Percentiles rank a stretch among this genome's conserved stretches.
phyloP scores from a whole-genome alignment of 2,797 vertebrate species.

The Lagorchestes hirsutus region DNA sequence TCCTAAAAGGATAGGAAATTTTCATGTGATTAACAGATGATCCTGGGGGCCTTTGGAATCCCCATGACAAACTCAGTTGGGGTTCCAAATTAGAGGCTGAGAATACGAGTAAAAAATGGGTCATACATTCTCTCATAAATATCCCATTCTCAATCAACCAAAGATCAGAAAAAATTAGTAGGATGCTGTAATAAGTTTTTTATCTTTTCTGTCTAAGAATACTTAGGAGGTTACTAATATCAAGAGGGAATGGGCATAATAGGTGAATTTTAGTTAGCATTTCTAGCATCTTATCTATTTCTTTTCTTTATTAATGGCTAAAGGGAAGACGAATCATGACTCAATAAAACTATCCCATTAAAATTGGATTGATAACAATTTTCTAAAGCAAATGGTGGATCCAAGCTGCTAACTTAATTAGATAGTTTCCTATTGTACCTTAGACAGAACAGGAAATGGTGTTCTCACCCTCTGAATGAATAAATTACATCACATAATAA shows the following conservation, averaged over 20 bases:
- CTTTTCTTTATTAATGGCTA: slow-evolving; percentile 54
- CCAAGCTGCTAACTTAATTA: slow-evolving; percentile 49
- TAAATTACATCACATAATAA: slow-evolving; percentile 23
- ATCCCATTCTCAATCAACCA: slow-evolving; percentile 62
- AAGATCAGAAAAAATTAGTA: slow-evolving; percentile 71
- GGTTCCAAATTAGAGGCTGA: slow-evolving; percentile 64
- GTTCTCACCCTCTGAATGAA: slow-evolving; percentile 15
- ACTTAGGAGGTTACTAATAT: slow-evolving; percentile 49
- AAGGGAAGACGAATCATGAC: slow-evolving; percentile 60
- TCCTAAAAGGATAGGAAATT: slow-evolving; percentile 46
- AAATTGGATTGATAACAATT: slow-evolving; percentile 48
- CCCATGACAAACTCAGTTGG: slow-evolving; percentile 66
- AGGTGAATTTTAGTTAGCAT: slow-evolving; percentile 48
- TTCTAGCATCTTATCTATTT: slow-evolving; percentile 56
- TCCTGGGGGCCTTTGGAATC: slow-evolving; percentile 37
- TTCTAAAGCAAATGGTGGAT: slow-evolving; percentile 42
- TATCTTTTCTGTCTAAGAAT: slow-evolving; percentile 67
- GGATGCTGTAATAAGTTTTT: slow-evolving; percentile 44
- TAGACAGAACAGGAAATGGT: not conserved
- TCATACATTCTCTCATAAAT: slow-evolving; percentile 66
- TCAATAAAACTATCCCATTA: slow-evolving; percentile 65
- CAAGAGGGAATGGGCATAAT: slow-evolving; percentile 17
- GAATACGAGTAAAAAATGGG: slow-evolving; percentile 53
- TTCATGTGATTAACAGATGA: slow-evolving; percentile 48
- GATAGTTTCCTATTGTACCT: slow-evolving; percentile 53